A percentile compares a stretch with the other conserved stretches of the same genome.
These are phyloP conservation scores for Muschampia staudingeri DNA, from an alignment of 2,888 invertebrate genomes.

Conservation along the genomic window DNA sequence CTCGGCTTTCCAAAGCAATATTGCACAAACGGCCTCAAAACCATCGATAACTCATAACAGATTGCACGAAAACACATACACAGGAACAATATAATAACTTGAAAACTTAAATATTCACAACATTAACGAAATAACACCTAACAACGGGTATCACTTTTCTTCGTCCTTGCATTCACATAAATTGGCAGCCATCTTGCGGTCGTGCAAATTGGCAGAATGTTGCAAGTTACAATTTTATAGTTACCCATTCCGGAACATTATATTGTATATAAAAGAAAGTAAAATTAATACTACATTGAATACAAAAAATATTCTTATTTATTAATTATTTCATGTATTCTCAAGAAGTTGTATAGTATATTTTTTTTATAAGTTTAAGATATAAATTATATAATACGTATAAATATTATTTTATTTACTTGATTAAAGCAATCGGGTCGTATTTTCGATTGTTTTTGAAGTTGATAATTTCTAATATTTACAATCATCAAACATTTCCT, in stretches of 20 bases:
- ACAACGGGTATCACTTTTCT: constrained; percentile 86
- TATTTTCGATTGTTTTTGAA: too few species aligned
- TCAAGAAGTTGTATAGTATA: too few species aligned
- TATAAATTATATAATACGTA: not conserved
- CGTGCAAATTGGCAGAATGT: constrained; percentile 81
- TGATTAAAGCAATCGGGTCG: too few species aligned
- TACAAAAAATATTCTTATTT: too few species aligned
- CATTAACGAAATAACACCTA: constrained; percentile 82
- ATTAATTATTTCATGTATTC: too few species aligned
- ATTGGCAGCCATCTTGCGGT: constrained; percentile 91
- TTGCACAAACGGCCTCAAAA: constrained; percentile 86
- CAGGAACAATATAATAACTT: constrained; percentile 80
- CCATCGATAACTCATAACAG: constrained; percentile 86
- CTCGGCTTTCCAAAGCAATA: constrained; percentile 85
- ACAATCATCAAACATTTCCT: too few species aligned
- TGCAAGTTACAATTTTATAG: constrained; percentile 72
- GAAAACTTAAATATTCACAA: constrained; percentile 83
- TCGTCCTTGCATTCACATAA: constrained; percentile 90
- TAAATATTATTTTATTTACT: not conserved
- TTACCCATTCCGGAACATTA: constrained; percentile 46
- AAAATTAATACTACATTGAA: too few species aligned
- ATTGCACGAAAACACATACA: constrained; percentile 88
- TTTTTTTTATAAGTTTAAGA: too few species aligned
- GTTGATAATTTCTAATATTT: too few species aligned
- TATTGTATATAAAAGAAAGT: too few species aligned